A percentile compares a stretch with the other conserved stretches of the same genome.
phyloP scores from a whole-genome alignment of 2,113 vertebrate genomes.

The Planiliza haematocheilus region DNA sequence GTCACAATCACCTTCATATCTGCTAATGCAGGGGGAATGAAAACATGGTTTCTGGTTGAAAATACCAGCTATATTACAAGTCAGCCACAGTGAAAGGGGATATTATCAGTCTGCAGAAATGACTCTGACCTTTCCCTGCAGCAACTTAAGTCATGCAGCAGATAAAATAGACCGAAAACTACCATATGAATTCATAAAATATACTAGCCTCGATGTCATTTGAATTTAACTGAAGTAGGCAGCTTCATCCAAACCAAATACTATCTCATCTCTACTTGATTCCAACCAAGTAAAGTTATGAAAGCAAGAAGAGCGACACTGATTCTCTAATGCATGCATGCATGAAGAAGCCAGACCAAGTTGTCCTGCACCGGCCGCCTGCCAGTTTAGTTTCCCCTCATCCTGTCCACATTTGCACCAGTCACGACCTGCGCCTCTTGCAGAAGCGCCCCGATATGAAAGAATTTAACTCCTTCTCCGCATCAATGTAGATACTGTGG shows the following conservation, averaged over 20 bases:
- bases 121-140: neutral
- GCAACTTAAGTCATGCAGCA: neutral
- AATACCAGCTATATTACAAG: neutral
- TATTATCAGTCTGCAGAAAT: neutral
- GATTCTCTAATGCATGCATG: neutral
- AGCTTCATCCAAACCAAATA: neutral
- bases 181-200: neutral
- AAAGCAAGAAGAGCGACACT: slow-evolving; percentile 5
- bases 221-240: too few relatives aligned
- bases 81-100: neutral
- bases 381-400: slow-evolving; percentile 25
- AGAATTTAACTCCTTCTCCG: slow-evolving; percentile 82
- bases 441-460: slow-evolving; percentile 69
- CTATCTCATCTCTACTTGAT: neutral
- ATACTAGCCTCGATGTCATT: too few relatives aligned
- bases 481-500: slow-evolving; percentile 78
- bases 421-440: slow-evolving; percentile 71
- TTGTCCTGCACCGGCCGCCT: slow-evolving; percentile 45
- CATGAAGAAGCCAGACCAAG: slow-evolving; percentile 41
- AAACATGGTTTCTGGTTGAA: neutral
- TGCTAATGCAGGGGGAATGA: neutral
- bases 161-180: neutral
- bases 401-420: slow-evolving; percentile 61
- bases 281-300: slow-evolving; percentile 43
- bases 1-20: slow-evolving; percentile 21